Base-by-base conservation (phyloP, 2,797 vertebrate genomes). In the Sebastes hubbsi region DNA sequence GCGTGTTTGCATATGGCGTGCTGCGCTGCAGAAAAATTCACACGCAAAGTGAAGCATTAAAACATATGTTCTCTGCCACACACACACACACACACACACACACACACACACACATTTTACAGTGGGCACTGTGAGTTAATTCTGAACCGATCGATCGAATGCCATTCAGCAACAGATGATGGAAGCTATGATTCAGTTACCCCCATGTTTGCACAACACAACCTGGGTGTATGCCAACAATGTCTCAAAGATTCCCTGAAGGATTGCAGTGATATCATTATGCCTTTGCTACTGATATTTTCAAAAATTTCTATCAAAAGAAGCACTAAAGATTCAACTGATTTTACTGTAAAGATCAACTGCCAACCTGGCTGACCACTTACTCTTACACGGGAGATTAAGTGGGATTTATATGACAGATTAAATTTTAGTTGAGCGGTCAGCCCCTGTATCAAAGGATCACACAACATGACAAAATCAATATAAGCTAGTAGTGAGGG, bases 391-490 rank as follows among this genome's bases (percentile, higher is more conserved):
- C 42, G 62, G 71, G 56, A 88, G 91, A 92, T 93, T 92, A 92
- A 60, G 55, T 62, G 18, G 86, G 90, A 85, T 89, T 90, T 87
- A 77, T 90, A 87, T 83, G 78, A 80, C 80, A 87, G 90, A 91
- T 90, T 92, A 82, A 75, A 88, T 74, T 89, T 80, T 68, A 36
- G 75, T 81, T 34, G 68, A 84, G 71, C 89, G 22, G 55, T 76
- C 73, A 66, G 73, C 52, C 49, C 2, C 25, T 56, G 75, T 62
- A 71, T 79, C 76, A 83, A 82, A 77, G 82, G 81, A 86, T 87
- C 85, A 82, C 72, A 32, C 82, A 22, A 86, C 74, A 61, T 32
- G 75, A 84, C 29, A 87, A 91, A 89, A 92, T 92, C 90, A 92
- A 91, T 91, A 86, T 83, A 87, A 91, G 86, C 79, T 32, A 73